Evolutionary conservation across 2,113 vertebrate genomes (phyloP).

Genomic region (Murina feae): DNA sequence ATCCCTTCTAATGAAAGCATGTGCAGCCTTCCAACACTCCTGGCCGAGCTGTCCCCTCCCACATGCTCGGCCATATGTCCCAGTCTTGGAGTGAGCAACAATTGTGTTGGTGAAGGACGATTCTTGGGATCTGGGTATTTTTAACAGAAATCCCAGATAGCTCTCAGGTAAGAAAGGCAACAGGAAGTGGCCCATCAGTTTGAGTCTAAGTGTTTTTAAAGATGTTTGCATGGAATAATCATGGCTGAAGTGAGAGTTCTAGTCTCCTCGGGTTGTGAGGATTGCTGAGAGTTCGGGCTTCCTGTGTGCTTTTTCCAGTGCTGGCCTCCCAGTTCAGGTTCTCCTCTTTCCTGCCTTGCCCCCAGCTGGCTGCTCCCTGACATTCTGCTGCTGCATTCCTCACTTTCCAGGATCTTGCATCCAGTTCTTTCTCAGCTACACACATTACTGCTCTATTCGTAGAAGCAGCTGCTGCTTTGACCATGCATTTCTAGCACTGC

Average conservation of each 20-base stretch:
- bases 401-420: not conserved
- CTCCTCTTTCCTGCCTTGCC: not conserved
- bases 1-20: conserved; percentile 24
- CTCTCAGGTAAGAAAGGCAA: not conserved
- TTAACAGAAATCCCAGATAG: not conserved
- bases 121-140: not conserved
- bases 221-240: not conserved
- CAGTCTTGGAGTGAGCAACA: not conserved
- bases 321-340: not conserved
- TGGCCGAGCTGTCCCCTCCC: conserved; percentile 25
- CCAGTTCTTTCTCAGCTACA: not conserved
- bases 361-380: not conserved
- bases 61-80: conserved; percentile 67
- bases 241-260: not conserved
- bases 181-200: not conserved
- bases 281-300: not conserved
- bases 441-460: not conserved
- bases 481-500: not conserved
- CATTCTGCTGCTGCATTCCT: not conserved
- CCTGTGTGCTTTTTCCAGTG: not conserved
- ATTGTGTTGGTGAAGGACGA: not conserved
- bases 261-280: not conserved
- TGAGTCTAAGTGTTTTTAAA: conserved; percentile 24
- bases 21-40: conserved; percentile 4
- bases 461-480: not conserved